These are phyloP conservation scores for Macropis europaea DNA, from an alignment of 2,888 invertebrate genomes.

Conservation along the genomic window DNA sequence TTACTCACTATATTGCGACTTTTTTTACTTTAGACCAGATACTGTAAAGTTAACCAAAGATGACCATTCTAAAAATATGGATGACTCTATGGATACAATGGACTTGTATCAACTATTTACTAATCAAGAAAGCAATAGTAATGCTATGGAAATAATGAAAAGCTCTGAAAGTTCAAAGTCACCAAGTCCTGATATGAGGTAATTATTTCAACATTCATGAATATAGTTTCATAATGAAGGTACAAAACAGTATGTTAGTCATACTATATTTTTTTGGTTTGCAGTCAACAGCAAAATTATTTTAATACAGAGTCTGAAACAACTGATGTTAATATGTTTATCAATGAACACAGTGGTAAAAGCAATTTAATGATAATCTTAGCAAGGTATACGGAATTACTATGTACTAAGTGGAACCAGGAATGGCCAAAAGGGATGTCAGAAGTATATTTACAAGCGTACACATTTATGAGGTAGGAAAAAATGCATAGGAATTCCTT, in stretches of 20 bases:
- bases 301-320: conserved; percentile 85
- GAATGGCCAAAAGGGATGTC: conserved; percentile 85
- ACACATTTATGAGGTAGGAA: conserved; percentile 81
- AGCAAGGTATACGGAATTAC: conserved; percentile 82
- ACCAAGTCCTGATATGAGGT: conserved; percentile 69
- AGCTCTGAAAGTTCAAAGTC: conserved; percentile 75
- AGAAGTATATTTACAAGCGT: conserved; percentile 83
- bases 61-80: conserved; percentile 78
- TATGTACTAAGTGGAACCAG: conserved; percentile 84
- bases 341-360: conserved; percentile 80
- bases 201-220: not conserved
- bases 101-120: conserved; percentile 84
- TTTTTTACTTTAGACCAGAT: conserved; percentile 71
- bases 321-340: conserved; percentile 84
- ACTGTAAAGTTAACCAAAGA: conserved; percentile 79
- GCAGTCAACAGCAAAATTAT: conserved; percentile 78
- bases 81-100: conserved; percentile 84
- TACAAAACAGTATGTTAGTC: no score
- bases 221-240: not conserved
- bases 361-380: conserved; percentile 83
- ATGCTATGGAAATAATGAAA: conserved; percentile 63
- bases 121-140: conserved; percentile 75
- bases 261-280: conserved; percentile 1
- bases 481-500: not conserved
- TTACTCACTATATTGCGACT: conserved; percentile 4